Evolutionary conservation across 2,888 invertebrate genomes (phyloP), one percentile per base, ranked within the genome.

Genomic region (Cerceris ruficornis): DNA sequence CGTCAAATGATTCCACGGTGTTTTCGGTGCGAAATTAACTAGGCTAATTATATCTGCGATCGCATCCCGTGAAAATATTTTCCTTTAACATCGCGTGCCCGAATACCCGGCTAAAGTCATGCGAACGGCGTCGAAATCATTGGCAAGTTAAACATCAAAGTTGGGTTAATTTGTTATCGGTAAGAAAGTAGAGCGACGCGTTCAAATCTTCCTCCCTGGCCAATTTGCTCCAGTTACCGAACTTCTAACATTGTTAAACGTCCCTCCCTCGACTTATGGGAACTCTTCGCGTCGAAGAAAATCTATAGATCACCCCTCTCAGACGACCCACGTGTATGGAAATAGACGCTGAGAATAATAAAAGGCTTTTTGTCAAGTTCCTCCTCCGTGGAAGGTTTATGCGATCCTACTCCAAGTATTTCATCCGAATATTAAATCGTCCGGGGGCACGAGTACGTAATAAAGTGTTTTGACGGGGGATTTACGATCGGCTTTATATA

Each of bases 161-260:
- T 85, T 82, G 66, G 28, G 77, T 71, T 84, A 87, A 87, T 88
- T 84, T 84, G 82, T 84, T 80, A 83, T 77, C 77, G 77, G 75
- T 70, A 69, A 69, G 66, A 78, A 83, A 80, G 83, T 81, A 61
- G 75, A 78, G 69, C 59, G 82, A 85, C 76, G 80, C 58, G 77
- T 69, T 73, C 80, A 77, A 77, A 82, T 79, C 79, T 83, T 77
- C 69, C 73, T 54, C 46, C 61, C 69, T 72, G 82, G 83, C 81
- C 87, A 87, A 89, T 89, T 88, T 86, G 88, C 87, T 90, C 90
- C 80, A 89, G 86, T 90, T 90, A 76, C 69, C 61, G 60, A 82
- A 90, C 83, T 90, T 88, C 83, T 87, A 88, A 89, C 86, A 76
- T 83, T 84, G 88, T 89, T 90, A 88, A 89, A 85, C 85, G 84